These are phyloP conservation scores for Callipepla californica DNA, from an alignment of 2,113 vertebrate genomes.

Conservation along the genomic window DNA sequence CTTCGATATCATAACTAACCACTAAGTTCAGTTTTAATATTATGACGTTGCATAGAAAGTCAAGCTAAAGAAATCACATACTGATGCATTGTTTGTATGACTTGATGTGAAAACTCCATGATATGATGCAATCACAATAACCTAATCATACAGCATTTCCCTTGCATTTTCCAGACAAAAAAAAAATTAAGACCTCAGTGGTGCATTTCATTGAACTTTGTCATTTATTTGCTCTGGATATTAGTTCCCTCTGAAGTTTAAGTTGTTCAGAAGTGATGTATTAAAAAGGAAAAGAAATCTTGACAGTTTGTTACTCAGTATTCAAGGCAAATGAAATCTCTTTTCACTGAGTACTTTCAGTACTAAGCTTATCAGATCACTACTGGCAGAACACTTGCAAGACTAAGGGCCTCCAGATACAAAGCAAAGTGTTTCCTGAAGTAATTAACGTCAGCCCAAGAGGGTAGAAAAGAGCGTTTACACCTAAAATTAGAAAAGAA, in stretches of 20 bases:
- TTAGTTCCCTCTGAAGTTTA: conserved; percentile 18
- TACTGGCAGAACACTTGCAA: conserved; percentile 42
- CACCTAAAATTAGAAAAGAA: conserved; percentile 14
- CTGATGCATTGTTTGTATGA: background rate
- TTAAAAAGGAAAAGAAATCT: conserved; percentile 29
- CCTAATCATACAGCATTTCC: background rate
- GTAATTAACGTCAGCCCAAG: conserved; percentile 51
- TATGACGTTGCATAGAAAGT: background rate
- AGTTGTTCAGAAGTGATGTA: background rate
- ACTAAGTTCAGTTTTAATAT: accelerated
- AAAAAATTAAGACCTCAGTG: background rate
- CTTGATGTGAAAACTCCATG: background rate
- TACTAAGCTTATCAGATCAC: conserved; percentile 57
- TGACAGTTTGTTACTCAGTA: conserved; percentile 28
- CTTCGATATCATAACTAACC: background rate
- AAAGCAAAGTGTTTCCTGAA: conserved; percentile 47
- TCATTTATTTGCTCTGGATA: background rate
- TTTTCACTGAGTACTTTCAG: conserved; percentile 34
- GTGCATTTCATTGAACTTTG: background rate
- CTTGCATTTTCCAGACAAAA: background rate
- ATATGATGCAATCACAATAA: background rate
- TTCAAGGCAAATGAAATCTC: conserved; percentile 56
- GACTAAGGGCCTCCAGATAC: background rate
- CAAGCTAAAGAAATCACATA: background rate
- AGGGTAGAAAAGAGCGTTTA: conserved; percentile 29